Evolutionary conservation across 2,888 invertebrate genomes (phyloP).

Genomic region (Polyommatus icarus): DNA sequence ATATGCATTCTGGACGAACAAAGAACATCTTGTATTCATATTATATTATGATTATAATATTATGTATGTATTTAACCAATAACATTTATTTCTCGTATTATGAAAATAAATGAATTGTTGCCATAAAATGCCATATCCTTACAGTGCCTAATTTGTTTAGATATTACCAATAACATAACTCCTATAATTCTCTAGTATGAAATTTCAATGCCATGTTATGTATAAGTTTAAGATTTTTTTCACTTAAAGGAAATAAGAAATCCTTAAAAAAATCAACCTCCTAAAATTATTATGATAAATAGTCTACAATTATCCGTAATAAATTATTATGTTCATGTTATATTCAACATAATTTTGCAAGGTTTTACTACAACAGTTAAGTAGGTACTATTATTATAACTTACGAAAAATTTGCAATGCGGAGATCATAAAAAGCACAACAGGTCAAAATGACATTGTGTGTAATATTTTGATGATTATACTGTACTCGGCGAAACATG

Average conservation of each 20-base stretch:
- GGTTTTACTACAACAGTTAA: neutral
- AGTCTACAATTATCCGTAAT: neutral
- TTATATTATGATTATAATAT: too few relatives aligned
- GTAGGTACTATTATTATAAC: neutral
- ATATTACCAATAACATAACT: neutral
- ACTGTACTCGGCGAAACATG: too few relatives aligned
- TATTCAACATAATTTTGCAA: neutral
- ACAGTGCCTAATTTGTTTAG: neutral
- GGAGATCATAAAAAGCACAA: neutral
- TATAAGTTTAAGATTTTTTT: too few relatives aligned
- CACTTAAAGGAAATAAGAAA: too few relatives aligned
- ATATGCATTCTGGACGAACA: neutral
- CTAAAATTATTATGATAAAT: neutral
- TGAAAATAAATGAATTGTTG: neutral
- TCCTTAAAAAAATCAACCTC: neutral
- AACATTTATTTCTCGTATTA: neutral
- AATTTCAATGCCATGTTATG: neutral
- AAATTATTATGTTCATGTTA: neutral
- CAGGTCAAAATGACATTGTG: too few relatives aligned
- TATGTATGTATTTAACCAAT: too few relatives aligned
- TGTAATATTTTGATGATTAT: neutral
- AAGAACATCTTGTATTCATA: neutral
- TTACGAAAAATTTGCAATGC: neutral
- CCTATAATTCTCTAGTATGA: neutral
- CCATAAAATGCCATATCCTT: neutral